Evolutionary conservation across 2,888 invertebrate species (phyloP).

Genomic region (Cantharis rufa): DNA sequence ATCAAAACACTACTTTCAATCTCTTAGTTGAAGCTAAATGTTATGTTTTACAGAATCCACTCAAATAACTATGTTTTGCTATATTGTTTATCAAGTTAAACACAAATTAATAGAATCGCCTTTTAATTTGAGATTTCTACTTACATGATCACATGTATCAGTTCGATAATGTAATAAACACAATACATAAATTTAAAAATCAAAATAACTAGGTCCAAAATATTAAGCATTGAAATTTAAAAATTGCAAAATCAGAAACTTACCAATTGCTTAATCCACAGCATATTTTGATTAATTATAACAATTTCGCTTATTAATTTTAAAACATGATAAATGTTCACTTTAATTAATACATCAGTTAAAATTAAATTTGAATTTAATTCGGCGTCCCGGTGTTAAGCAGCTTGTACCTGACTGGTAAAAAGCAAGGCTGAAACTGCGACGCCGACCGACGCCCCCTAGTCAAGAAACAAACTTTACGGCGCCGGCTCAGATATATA

Average conservation of each 20-base stretch:
- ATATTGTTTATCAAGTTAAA: background rate
- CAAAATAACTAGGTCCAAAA: background rate
- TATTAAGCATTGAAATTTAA: background rate
- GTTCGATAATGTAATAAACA: background rate
- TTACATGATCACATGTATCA: background rate
- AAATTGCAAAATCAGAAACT: background rate
- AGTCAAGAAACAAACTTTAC: slow-evolving; percentile 31
- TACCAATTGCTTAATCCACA: background rate
- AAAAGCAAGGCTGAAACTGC: slow-evolving; percentile 32
- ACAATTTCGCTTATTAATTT: background rate
- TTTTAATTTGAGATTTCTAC: background rate
- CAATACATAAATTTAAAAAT: background rate
- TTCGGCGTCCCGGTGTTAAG: slow-evolving; percentile 10
- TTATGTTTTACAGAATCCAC: background rate
- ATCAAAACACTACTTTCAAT: background rate
- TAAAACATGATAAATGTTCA: background rate
- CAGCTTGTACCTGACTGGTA: slow-evolving; percentile 32
- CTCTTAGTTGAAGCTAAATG: background rate
- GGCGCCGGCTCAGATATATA: slow-evolving; percentile 38
- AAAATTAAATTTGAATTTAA: background rate
- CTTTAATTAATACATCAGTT: background rate
- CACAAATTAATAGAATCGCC: background rate
- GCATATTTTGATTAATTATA: background rate
- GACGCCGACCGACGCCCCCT: slow-evolving; percentile 40
- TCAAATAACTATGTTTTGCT: background rate